These are phyloP conservation scores for Labia minor DNA, from an alignment of 2,888 invertebrate species.

Conservation along the genomic window DNA sequence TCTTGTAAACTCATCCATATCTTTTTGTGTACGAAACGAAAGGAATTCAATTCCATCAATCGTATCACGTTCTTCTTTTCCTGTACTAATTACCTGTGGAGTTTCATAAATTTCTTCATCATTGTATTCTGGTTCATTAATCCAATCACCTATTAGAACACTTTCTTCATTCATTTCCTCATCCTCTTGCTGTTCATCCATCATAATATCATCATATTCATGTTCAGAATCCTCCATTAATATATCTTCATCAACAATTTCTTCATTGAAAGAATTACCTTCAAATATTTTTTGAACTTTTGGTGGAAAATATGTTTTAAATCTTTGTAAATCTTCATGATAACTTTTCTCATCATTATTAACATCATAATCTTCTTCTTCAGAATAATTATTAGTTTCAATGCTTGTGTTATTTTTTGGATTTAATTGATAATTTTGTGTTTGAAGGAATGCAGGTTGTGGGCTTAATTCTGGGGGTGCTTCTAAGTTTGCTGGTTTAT, in stretches of 20 bases:
- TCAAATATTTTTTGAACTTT: neutral
- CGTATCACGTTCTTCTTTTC: slow-evolving; percentile 24
- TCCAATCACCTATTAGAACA: neutral
- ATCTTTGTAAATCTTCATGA: neutral
- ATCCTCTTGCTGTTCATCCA: neutral
- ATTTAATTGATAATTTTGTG: too few species aligned
- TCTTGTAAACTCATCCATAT: slow-evolving; percentile 26
- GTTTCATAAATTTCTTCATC: slow-evolving; percentile 17
- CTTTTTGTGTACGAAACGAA: slow-evolving; percentile 25
- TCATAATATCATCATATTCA: neutral
- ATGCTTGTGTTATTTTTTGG: neutral
- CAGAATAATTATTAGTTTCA: neutral
- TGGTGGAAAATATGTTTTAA: neutral
- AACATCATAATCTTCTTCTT: neutral
- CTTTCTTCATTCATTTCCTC: neutral
- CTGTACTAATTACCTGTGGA: slow-evolving; percentile 21
- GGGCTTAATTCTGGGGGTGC: neutral
- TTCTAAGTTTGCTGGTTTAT: neutral
- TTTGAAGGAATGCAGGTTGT: neutral
- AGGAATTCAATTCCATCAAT: slow-evolving; percentile 26
- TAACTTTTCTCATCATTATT: neutral
- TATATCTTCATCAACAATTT: too few species aligned
- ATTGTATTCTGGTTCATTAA: neutral
- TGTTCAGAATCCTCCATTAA: neutral
- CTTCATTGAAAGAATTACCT: too few species aligned